Conservation (phyloP, 2,888 invertebrate genomes). For the Peribatodes rhomboidaria region DNA sequence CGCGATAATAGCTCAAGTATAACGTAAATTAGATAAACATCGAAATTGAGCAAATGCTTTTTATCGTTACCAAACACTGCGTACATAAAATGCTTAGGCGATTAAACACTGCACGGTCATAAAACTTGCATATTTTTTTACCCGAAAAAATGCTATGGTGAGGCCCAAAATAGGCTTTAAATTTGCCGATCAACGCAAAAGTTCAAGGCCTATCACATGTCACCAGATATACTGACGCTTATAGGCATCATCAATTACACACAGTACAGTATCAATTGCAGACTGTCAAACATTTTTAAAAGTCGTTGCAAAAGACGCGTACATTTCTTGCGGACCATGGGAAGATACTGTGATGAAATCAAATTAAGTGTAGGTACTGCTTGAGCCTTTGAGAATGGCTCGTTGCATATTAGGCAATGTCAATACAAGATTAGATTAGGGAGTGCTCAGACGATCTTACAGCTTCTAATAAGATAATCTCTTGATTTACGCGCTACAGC, state of each 20-base stretch:
- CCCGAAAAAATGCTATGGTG: too few relatives aligned
- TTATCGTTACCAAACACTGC: background rate
- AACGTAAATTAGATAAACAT: background rate
- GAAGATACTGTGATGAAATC: constrained; percentile 64
- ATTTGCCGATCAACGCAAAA: too few relatives aligned
- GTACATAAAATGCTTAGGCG: background rate
- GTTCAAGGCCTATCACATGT: too few relatives aligned
- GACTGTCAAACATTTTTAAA: background rate
- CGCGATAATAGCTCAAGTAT: constrained; percentile 32
- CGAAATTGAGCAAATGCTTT: background rate
- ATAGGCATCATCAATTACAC: background rate
- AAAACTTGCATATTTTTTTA: too few relatives aligned
- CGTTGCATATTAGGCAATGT: constrained; percentile 68
- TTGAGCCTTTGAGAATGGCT: constrained; percentile 58
- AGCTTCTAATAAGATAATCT: constrained; percentile 43
- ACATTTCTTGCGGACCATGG: constrained; percentile 59
- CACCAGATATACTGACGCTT: too few relatives aligned
- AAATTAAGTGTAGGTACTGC: constrained; percentile 38
- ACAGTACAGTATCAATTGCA: background rate
- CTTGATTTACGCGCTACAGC: constrained; percentile 46
- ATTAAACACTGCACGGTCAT: background rate
- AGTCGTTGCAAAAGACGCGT: constrained; percentile 51
- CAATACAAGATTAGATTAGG: constrained; percentile 52
- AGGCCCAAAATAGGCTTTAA: too few relatives aligned
- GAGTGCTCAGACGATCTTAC: constrained; percentile 43